Percentiles rank a stretch among this genome's conserved stretches.
Conservation (phyloP, 1,140 invertebrate genomes). For the Zophobas morio region DNA sequence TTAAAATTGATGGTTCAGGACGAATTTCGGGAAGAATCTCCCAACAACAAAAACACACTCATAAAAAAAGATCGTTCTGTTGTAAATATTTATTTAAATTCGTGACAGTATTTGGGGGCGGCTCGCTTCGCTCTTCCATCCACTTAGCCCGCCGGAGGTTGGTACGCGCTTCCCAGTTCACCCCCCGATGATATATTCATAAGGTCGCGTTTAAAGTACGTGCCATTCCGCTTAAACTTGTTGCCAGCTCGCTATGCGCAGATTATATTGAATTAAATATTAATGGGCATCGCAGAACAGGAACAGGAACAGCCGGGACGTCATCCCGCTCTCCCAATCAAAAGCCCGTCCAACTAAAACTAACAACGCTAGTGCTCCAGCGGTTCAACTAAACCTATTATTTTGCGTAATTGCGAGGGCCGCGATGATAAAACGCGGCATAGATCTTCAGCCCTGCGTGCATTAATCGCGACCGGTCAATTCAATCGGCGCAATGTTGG, state of each 20-base stretch:
- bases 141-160: constrained; percentile 6
- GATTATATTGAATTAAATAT: constrained; percentile 24
- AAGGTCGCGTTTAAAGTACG: constrained; percentile 39
- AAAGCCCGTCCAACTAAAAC: constrained; percentile 8
- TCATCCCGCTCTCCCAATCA: background rate
- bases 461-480: too few relatives aligned
- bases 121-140: background rate
- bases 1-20: too few relatives aligned
- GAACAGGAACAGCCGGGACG: background rate
- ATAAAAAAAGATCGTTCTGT: too few relatives aligned
- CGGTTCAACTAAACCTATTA: background rate
- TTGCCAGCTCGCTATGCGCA: background rate
- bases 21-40: too few relatives aligned
- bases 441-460: too few relatives aligned
- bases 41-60: too few relatives aligned
- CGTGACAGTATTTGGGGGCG: too few relatives aligned
- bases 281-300: background rate
- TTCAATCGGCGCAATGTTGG: too few relatives aligned
- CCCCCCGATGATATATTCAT: constrained; percentile 38
- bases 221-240: constrained; percentile 33
- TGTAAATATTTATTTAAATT: too few relatives aligned
- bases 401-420: constrained; percentile 1
- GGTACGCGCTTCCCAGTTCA: background rate
- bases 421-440: background rate
- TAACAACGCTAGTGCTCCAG: background rate